These are phyloP conservation scores for Epistrophe grossulariae DNA, from an alignment of 2,888 invertebrate species.

Conservation along the genomic window DNA sequence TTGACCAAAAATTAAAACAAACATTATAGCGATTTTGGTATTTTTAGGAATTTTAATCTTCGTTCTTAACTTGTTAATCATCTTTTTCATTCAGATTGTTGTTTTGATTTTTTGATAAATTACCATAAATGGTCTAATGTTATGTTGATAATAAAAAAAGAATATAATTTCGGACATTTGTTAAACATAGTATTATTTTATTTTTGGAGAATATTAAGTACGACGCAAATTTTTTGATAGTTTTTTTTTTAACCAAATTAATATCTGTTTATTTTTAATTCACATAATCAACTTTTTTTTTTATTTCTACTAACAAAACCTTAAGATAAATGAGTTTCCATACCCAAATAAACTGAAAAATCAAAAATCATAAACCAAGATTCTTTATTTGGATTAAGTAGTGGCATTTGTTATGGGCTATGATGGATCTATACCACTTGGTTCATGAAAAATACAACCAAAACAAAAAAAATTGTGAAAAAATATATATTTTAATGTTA, in stretches of 20 bases:
- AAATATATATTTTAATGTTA: too few species aligned
- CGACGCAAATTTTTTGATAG: neutral
- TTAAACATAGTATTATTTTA: neutral
- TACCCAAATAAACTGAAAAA: neutral
- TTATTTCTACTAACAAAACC: too few species aligned
- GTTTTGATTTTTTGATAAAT: neutral
- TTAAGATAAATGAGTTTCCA: neutral
- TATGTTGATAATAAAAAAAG: neutral
- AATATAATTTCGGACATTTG: neutral
- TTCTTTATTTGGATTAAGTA: neutral
- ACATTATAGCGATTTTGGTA: neutral
- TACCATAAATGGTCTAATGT: constrained; percentile 32
- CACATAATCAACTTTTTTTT: too few species aligned
- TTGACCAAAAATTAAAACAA: neutral
- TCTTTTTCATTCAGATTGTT: neutral
- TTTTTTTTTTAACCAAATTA: neutral
- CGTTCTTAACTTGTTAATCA: constrained; percentile 16
- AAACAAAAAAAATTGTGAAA: too few species aligned
- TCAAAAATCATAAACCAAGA: neutral
- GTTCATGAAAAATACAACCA: too few species aligned
- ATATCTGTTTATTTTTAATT: neutral
- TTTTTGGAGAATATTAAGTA: neutral
- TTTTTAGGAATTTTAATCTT: neutral
- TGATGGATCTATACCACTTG: too few species aligned
- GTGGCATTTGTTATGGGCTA: neutral